Conservation (phyloP, 2,888 invertebrate species). For the Archaeoteleia sp. region DNA sequence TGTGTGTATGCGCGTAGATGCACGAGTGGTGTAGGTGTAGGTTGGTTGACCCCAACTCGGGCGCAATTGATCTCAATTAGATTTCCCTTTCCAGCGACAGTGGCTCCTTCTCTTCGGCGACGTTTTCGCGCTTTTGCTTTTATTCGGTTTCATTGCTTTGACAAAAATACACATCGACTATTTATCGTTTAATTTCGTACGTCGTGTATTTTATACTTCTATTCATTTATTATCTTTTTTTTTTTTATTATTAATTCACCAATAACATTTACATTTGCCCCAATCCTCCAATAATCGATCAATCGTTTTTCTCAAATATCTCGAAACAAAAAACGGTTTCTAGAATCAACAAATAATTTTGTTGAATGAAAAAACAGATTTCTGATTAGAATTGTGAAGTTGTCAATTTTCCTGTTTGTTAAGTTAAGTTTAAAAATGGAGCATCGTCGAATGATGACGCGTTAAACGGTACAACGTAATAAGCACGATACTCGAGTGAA, state of each 20-base stretch:
- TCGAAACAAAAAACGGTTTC: background rate
- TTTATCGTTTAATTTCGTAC: constrained; percentile 38
- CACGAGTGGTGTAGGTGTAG: constrained; percentile 46
- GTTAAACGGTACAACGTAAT: constrained; percentile 36
- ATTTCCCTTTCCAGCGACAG: constrained; percentile 53
- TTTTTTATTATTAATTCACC: no score
- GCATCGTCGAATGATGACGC: constrained; percentile 20
- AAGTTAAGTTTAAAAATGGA: constrained; percentile 14
- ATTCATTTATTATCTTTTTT: constrained; percentile 32
- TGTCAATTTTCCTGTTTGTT: no score
- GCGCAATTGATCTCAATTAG: constrained; percentile 73
- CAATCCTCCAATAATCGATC: no score
- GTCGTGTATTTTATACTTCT: no score
- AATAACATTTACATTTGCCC: no score
- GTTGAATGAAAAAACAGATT: no score
- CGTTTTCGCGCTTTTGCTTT: constrained; percentile 49
- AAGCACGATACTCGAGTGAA: constrained; percentile 33
- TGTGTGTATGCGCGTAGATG: constrained; percentile 38
- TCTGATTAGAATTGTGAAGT: no score
- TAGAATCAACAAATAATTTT: no score
- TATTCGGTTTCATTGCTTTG: constrained; percentile 38
- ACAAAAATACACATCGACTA: constrained; percentile 36
- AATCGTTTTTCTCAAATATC: no score
- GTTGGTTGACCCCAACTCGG: constrained; percentile 72
- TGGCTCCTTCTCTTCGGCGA: constrained; percentile 29